A percentile compares a stretch with the other conserved stretches of the same genome.
Evolutionary conservation across 2,113 vertebrate species (phyloP).

Genomic region (Leucosticte australis): DNA sequence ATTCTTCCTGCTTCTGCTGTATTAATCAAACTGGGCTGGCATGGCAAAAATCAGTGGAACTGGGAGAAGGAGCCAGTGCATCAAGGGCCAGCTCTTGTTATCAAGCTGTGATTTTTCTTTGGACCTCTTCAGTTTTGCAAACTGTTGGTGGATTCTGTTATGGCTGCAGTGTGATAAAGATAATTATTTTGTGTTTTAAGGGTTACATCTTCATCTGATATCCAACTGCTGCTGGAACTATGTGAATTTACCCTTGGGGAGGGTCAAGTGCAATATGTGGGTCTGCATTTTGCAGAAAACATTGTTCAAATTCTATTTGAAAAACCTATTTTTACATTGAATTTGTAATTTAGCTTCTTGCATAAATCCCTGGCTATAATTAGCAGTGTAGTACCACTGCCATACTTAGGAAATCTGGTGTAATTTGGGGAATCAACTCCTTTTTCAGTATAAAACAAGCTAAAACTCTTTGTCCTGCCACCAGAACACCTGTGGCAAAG

Average conservation of each 20-base stretch:
- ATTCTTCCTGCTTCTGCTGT: neutral
- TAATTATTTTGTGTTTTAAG: neutral
- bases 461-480: neutral
- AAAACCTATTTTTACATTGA: neutral
- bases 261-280: neutral
- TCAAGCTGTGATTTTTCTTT: neutral
- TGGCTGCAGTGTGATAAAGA: neutral
- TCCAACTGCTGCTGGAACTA: neutral
- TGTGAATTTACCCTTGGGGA: neutral
- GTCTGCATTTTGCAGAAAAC: neutral
- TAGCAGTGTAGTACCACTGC: neutral
- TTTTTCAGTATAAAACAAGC: neutral
- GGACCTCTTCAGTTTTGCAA: neutral
- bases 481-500: neutral
- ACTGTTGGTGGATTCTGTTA: neutral
- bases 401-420: neutral
- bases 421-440: neutral
- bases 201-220: neutral
- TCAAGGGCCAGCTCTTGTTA: neutral
- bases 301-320: neutral
- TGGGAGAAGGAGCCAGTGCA: neutral
- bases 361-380: neutral
- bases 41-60: neutral
- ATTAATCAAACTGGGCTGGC: neutral
- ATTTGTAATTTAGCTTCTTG: neutral